Evolutionary conservation across 1,140 invertebrate species (phyloP), one percentile per base, ranked within the genome.

Genomic region (Drosophila ananassae): DNA sequence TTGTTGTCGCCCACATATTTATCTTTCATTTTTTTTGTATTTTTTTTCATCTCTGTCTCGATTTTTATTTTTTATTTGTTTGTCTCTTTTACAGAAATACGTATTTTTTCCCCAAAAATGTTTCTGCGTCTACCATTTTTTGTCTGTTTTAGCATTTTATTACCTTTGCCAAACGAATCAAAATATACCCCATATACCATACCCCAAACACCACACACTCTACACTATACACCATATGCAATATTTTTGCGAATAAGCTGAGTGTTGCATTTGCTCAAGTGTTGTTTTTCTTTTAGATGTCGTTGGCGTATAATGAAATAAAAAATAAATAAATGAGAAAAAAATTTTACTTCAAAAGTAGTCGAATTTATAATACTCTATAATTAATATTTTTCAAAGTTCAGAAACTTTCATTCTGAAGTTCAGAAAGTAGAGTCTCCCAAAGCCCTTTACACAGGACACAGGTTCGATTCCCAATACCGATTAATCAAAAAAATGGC

Each of bases 91-190:
- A 64, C 54, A 50, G 76, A 75, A 79, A 12, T 39, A 5, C 3
- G 46, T 32, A 44, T 68, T 68, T 68, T 57, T 52, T 81, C 78
- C 68, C 62, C 68, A 74, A 69, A 83, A 82, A 83, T 74, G 62
- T 37, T 66, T 73, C 72, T 73, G 60, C 73, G 58, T 51, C 46
- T 52, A 32, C 46, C 55, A 62, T 63, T 81, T 64, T 79, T 66
- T 69, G 17, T 50, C 69, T 59, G 77, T 84, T 60, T 78, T 41
- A 68, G 67, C 73, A 81, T 73, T 67, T 85, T 85, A 81, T 85
- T 85, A 76, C 78, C 62, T 89, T 87, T 89, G 82, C 82, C 82
- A 87, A 85, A 78, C 64, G 78, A 87, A 85, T 87, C 87, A 82
- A 85, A 87, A 85, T 85, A 85, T 85, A 85, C 34, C 9, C 73